Base-by-base conservation (phyloP, 2,888 invertebrate genomes). In the Ommatoiulus sabulosus region DNA sequence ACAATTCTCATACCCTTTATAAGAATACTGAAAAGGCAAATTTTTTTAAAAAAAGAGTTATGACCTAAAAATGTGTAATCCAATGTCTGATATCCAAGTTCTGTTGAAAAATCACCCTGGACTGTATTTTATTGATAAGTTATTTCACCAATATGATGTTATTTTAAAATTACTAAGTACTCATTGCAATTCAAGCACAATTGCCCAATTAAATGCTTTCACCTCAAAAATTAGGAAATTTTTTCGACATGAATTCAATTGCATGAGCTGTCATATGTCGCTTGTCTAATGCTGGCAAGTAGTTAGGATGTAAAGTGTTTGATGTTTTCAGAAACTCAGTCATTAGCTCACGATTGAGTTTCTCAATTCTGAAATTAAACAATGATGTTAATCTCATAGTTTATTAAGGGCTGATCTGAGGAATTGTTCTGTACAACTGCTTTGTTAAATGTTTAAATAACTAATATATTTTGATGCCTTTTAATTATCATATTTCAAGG, bases 261-360 rank as follows among this genome's bases (percentile, higher is more conserved):
- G 46, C 88, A 0, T 85, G 20, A 46, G 63, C 10, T 15, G 88
- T 88, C 88, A 89, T 87, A 15, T 48, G 17, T 17, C 48, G 43
- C 44, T 87, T 89, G 87, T 89, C 87, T 46, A 87, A 84, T 20
- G 44, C 43, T n/a, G 89, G 89, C 10, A 44, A 48, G 35, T 80
- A 89, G 48, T 63, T 43, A 15, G 89, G 89, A 52, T 44, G 5
- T 84, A 88, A 10, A 8, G 44, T 87, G n/a, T 43, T 44, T 43
- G 63, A 63, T 24, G 48, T 24, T n/a, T 17, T 2, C 4, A 87
- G 87, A 20, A 89, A 24, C 7, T 87, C 84, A 24, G 44, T 72
- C 84, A 89, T 72, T 24, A 89, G 57, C 20, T 44, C 20, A 35
- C 89, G 80, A 48, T 89, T 89, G 63, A 89, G 35, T 87, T 44